Evolutionary conservation across 2,797 vertebrate genomes (phyloP).

Genomic region (Enteromius paludinosus): DNA sequence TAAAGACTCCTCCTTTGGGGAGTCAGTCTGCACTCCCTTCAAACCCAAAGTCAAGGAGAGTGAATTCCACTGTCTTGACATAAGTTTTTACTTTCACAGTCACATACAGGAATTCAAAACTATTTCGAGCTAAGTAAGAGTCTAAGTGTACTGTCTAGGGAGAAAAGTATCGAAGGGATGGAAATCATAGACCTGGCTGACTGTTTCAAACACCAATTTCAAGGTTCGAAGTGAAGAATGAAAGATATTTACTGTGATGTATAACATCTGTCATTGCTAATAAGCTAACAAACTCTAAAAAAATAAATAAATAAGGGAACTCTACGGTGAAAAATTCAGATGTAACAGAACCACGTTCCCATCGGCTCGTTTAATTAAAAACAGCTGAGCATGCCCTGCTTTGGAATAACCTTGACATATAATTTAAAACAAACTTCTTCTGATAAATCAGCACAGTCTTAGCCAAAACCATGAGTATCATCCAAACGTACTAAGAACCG

Average conservation of each 20-base stretch:
- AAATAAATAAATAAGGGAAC: background rate
- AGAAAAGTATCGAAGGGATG: conserved; percentile 4
- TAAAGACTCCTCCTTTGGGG: conserved; percentile 53
- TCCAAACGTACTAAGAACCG: conserved; percentile 24
- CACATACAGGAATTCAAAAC: conserved; percentile 43
- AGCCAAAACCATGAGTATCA: conserved; percentile 39
- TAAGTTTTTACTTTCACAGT: conserved; percentile 38
- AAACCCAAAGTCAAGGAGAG: conserved; percentile 51
- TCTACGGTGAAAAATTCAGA: conserved; percentile 26
- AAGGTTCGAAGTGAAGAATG: conserved; percentile 22
- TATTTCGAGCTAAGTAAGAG: conserved; percentile 45
- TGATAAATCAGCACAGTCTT: conserved; percentile 34
- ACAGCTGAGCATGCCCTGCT: conserved; percentile 39
- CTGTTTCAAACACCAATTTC: conserved; percentile 35
- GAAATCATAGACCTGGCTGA: conserved; percentile 25
- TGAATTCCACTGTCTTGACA: conserved; percentile 61
- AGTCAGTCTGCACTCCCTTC: conserved; percentile 51
- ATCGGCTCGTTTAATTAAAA: conserved; percentile 43
- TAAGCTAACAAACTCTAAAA: conserved; percentile 34
- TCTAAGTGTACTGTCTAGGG: conserved; percentile 30
- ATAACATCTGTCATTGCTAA: conserved; percentile 33
- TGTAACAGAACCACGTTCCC: conserved; percentile 33
- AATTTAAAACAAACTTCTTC: conserved; percentile 45
- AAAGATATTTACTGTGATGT: conserved; percentile 32
- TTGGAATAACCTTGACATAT: conserved; percentile 44